Evolutionary conservation across 2,797 vertebrate species (phyloP).

Genomic region (Calcarius lapponicus): DNA sequence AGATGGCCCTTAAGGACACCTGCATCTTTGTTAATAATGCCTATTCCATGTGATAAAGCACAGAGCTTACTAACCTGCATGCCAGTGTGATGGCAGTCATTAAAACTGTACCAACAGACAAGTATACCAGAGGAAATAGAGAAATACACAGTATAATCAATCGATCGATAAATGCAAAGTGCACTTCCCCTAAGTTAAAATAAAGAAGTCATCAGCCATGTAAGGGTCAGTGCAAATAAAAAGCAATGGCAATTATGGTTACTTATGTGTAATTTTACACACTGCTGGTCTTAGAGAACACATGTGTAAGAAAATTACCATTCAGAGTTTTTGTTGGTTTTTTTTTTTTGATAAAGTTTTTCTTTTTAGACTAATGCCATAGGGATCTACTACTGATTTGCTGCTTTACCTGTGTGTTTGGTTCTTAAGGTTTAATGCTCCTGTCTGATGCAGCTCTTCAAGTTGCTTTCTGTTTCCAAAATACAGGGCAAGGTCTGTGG

Average conservation of each 20-base stretch:
- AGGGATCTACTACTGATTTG: not conserved
- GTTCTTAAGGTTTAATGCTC: slow-evolving; percentile 90
- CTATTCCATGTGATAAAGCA: not conserved
- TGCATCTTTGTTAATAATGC: not conserved
- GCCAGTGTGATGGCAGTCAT: not conserved
- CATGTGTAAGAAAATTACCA: not conserved
- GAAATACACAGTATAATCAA: not conserved
- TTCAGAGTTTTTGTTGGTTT: not conserved
- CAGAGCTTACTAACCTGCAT: not conserved
- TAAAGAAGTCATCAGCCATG: accelerated
- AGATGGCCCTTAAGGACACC: not conserved
- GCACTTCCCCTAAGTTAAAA: not conserved
- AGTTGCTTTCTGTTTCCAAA: slow-evolving; percentile 97
- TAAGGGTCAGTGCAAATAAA: not conserved
- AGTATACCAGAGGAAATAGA: not conserved
- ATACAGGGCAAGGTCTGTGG: slow-evolving; percentile 96
- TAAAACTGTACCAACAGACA: not conserved
- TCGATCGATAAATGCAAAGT: not conserved
- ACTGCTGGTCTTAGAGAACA: not conserved
- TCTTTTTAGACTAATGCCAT: not conserved
- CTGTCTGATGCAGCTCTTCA: slow-evolving; percentile 84
- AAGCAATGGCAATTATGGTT: not conserved
- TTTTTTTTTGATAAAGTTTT: accelerated
- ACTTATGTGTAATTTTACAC: not conserved
- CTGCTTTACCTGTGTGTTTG: slow-evolving; percentile 88